Evolutionary conservation across 2,888 invertebrate species (phyloP), one percentile per base, ranked within the genome.

Genomic region (Leptura quadrifasciata): DNA sequence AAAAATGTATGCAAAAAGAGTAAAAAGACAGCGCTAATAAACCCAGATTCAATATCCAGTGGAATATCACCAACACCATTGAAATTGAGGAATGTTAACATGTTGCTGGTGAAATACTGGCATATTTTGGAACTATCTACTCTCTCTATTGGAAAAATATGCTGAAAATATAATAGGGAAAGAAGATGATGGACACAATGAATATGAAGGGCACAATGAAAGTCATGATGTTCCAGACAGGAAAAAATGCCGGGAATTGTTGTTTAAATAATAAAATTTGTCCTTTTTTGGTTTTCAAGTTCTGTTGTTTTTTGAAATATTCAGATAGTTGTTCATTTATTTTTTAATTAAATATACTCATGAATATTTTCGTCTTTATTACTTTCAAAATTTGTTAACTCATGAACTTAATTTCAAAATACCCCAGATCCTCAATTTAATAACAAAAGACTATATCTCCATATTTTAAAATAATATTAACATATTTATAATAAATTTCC

Each of bases 391-490:
- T 55, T 18, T 55, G 39, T 39, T 12, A 12, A 39, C 18, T 18
- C 1, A 1, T 3, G 18, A 55, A 55, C 17, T 17, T 20, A 55
- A 17, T 18, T 55, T 55, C 55, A 55, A 55, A 55, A 55, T 39
- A 17, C 55, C 18, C 17, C 55, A 55, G 20, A 17, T 55, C 55
- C 17, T 55, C 55, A 55, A 55, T 55, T 55, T 55, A 55, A 4
- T 55, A 18, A 18, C 55, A 55, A 55, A 55, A 55, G 55, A 17
- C 9, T 17, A 17, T 18, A 55, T 55, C 55, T 55, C 18, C 55
- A 55, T 55, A 55, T 55, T 55, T 55, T 55, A 55, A 55, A 55
- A 55, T 18, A 20, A 12, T 18, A 55, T 55, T 55, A 55, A 55
- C 3, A 9, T 1, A 54, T 54, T 54, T 5, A 1, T 54, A 54